These are phyloP conservation scores for Rhinogobius similis DNA, from an alignment of 2,113 vertebrate genomes.

Conservation along the genomic window DNA sequence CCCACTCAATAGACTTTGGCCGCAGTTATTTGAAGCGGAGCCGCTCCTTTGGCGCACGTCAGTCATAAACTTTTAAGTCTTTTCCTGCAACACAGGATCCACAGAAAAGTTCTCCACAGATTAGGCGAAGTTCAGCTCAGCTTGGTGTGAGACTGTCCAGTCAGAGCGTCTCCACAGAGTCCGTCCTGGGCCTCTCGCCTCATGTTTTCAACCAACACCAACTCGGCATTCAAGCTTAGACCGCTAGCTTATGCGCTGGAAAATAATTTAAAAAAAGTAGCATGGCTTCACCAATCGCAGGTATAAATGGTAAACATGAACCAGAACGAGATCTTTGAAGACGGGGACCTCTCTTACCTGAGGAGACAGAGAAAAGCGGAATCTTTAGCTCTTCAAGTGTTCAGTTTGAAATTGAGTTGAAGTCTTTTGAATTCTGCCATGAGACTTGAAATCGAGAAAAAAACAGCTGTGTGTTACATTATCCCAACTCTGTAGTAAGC, in stretches of 20 bases:
- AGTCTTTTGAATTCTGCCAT: conserved; percentile 32
- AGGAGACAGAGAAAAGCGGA: not conserved
- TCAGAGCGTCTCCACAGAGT: not conserved
- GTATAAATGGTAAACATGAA: conserved; percentile 22
- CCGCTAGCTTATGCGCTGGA: conserved; percentile 17
- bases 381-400: conserved; percentile 3
- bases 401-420: conserved; percentile 2
- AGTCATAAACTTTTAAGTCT: not conserved
- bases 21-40: conserved; percentile 1
- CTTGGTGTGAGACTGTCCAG: conserved; percentile 7
- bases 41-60: conserved; percentile 3
- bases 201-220: conserved; percentile 43
- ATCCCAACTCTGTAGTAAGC: conserved; percentile 48
- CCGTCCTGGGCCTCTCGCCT: conserved; percentile 28
- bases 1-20: conserved; percentile 1
- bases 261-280: conserved; percentile 26
- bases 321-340: conserved; percentile 9
- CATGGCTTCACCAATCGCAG: conserved; percentile 15
- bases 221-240: conserved; percentile 10
- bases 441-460: conserved; percentile 43
- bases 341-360: not conserved
- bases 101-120: not conserved
- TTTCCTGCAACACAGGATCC: not conserved
- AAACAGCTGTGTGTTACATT: conserved; percentile 73
- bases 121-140: conserved; percentile 12